Percentiles rank a stretch among this genome's conserved stretches.
Conservation (phyloP, 2,113 vertebrate genomes). For the Amblyornis subalaris region DNA sequence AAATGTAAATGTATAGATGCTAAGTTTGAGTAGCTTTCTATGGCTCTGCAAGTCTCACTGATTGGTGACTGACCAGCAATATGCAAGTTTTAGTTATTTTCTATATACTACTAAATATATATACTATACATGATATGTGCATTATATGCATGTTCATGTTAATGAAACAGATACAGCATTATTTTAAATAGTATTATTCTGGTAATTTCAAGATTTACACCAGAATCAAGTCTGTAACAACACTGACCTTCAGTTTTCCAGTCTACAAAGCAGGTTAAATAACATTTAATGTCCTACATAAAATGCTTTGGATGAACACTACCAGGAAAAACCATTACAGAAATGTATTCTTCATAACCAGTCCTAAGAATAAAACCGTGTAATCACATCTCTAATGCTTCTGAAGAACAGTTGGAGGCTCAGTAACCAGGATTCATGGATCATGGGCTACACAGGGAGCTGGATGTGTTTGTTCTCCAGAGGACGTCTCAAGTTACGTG, state of each 20-base stretch:
- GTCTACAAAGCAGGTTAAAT: background rate
- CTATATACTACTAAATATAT: background rate
- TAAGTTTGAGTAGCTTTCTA: background rate
- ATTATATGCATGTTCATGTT: background rate
- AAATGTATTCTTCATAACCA: background rate
- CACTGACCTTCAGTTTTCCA: background rate
- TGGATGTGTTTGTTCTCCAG: background rate
- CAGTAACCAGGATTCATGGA: background rate
- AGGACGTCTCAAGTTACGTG: background rate
- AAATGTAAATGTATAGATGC: background rate
- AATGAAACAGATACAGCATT: background rate
- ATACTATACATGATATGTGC: background rate
- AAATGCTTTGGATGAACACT: background rate
- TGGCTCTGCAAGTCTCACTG: background rate
- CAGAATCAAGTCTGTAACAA: background rate
- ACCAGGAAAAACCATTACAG: background rate
- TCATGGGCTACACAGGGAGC: background rate
- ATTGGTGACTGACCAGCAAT: background rate
- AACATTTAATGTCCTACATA: background rate
- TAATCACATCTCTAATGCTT: background rate
- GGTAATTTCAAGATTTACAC: background rate
- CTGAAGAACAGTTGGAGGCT: background rate
- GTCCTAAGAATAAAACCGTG: background rate
- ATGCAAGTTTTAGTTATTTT: background rate
- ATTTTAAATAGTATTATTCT: background rate